Conservation (phyloP, 1,140 invertebrate genomes). For the Bombus confusus region DNA sequence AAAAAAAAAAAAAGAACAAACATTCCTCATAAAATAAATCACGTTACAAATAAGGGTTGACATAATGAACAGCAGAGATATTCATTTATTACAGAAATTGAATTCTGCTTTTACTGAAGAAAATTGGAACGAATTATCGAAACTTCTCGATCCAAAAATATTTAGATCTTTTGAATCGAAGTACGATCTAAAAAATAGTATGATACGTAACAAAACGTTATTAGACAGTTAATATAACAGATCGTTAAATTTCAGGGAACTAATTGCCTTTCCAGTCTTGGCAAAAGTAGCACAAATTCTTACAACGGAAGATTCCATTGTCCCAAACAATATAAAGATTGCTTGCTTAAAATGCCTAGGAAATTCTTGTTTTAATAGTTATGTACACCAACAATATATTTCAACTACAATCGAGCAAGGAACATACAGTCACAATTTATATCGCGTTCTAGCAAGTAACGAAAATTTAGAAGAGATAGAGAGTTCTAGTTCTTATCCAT, state of each 20-base stretch:
- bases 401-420: constrained; percentile 11
- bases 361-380: constrained; percentile 72
- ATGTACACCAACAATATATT: constrained; percentile 51
- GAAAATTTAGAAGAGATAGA: not conserved
- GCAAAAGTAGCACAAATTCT: constrained; percentile 72
- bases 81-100: constrained; percentile 23
- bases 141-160: constrained; percentile 66
- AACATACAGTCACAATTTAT: constrained; percentile 39
- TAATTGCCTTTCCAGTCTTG: constrained; percentile 55
- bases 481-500: constrained; percentile 36
- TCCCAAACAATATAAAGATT: constrained; percentile 64
- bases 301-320: constrained; percentile 24
- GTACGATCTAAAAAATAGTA: constrained; percentile 50
- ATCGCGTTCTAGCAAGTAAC: constrained; percentile 29
- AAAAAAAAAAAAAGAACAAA: not conserved
- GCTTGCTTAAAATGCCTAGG: constrained; percentile 73
- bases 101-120: constrained; percentile 40
- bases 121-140: constrained; percentile 64
- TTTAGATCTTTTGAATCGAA: constrained; percentile 59
- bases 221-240: constrained; percentile 15
- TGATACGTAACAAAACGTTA: not conserved
- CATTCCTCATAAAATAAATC: not conserved
- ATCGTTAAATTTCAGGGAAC: constrained; percentile 61
- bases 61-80: constrained; percentile 5
- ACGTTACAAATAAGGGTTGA: not conserved